These are phyloP conservation scores for Chaunax sp. DNA, from an alignment of 2,797 vertebrate genomes.

Conservation along the genomic window DNA sequence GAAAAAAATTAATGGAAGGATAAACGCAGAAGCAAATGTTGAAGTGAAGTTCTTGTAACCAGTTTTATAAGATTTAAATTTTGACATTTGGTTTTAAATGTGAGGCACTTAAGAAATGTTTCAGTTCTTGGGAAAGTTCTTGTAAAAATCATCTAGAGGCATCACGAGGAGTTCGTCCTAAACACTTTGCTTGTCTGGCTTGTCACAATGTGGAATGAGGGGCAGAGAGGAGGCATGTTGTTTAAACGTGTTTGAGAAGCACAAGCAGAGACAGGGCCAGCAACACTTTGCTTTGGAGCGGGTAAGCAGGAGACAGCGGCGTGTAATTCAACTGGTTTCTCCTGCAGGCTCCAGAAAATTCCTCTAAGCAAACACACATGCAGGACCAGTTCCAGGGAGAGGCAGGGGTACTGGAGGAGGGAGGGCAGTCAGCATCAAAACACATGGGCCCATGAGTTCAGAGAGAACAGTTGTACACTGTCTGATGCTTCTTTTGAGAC, in stretches of 20 bases:
- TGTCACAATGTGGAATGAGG: slow-evolving; percentile 50
- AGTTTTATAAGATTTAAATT: slow-evolving; percentile 18
- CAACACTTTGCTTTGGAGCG: slow-evolving; percentile 21
- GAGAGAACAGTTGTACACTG: slow-evolving; percentile 15
- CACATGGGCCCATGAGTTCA: slow-evolving; percentile 8
- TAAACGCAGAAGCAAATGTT: too few relatives aligned
- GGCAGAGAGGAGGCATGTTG: slow-evolving; percentile 45
- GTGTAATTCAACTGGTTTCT: slow-evolving; percentile 35
- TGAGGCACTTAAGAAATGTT: slow-evolving; percentile 13
- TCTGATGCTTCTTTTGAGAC: slow-evolving; percentile 22
- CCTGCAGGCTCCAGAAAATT: slow-evolving; percentile 41
- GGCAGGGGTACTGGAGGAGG: slow-evolving; percentile 28
- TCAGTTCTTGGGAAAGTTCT: slow-evolving; percentile 3
- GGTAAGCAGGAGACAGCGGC: slow-evolving; percentile 19
- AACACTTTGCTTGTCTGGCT: slow-evolving; percentile 46
- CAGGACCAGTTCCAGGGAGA: slow-evolving; percentile 32
- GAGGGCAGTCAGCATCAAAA: slow-evolving; percentile 33
- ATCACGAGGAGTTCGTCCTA: slow-evolving; percentile 27
- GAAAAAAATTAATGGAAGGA: neutral
- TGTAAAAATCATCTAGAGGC: slow-evolving; percentile 23
- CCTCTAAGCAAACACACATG: slow-evolving; percentile 40
- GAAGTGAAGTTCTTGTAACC: neutral
- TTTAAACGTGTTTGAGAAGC: slow-evolving; percentile 47
- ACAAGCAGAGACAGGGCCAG: slow-evolving; percentile 45
- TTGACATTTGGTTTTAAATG: slow-evolving; percentile 23